Percentiles rank a stretch among this genome's conserved stretches.
phyloP scores from a whole-genome alignment of 1,140 invertebrate species.

The Drosophila dunni region DNA sequence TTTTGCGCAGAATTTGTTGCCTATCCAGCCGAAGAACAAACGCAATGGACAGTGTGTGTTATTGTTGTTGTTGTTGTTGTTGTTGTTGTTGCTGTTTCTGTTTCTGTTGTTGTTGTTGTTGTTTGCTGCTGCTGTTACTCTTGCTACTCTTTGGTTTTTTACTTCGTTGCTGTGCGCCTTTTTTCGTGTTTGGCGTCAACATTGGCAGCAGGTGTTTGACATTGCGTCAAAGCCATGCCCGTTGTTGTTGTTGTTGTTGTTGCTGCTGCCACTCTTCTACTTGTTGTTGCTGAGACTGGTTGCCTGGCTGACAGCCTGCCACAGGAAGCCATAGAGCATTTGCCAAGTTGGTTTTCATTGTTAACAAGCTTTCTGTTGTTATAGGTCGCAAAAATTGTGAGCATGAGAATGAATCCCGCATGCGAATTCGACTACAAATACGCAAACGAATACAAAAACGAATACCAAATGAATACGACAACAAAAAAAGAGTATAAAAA shows the following conservation, averaged over 20 bases:
- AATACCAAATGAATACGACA: constrained; percentile 2
- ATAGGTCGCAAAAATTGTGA: constrained; percentile 62
- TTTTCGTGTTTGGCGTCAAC: constrained; percentile 82
- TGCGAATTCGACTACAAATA: constrained; percentile 9
- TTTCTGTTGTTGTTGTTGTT: constrained; percentile 45
- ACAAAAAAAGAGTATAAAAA: no score
- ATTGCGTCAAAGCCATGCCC: constrained; percentile 81
- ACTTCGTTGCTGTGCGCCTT: constrained; percentile 59
- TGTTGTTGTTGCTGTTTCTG: constrained; percentile 44
- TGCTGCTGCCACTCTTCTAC: constrained; percentile 4
- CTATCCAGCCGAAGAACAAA: constrained; percentile 81
- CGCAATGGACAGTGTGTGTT: constrained; percentile 62
- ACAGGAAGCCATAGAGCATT: constrained; percentile 82
- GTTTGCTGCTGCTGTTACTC: constrained; percentile 57
- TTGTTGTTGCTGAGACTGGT: constrained; percentile 49
- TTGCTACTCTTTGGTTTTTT: constrained; percentile 69
- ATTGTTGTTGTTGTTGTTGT: constrained; percentile 34
- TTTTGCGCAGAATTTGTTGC: constrained; percentile 82
- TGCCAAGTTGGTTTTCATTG: constrained; percentile 81
- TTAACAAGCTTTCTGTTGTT: constrained; percentile 79
- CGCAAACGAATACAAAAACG: background rate
- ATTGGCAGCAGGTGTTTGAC: constrained; percentile 83
- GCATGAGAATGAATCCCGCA: constrained; percentile 26
- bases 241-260: constrained; percentile 33
- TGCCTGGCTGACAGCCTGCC: constrained; percentile 78